Evolutionary conservation across 2,888 invertebrate genomes (phyloP).

Genomic region (Leuctra nigra): DNA sequence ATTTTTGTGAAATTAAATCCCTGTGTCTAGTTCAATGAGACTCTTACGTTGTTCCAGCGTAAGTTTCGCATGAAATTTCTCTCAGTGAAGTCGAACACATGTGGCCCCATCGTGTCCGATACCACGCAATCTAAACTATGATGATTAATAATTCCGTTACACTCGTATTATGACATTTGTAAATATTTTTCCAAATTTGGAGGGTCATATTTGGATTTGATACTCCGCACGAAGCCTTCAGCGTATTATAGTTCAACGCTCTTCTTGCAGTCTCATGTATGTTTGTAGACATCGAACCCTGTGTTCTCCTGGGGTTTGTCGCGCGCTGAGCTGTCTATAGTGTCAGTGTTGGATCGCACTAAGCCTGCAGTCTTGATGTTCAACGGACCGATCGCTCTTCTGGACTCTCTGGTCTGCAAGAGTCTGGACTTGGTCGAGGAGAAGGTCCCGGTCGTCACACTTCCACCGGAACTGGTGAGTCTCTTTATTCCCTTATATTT

Average conservation of each 20-base stretch:
- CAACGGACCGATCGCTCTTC: slow-evolving; percentile 61
- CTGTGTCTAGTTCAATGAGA: too few relatives aligned
- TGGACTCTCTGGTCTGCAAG: slow-evolving; percentile 72
- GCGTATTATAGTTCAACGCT: neutral
- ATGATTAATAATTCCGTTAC: too few relatives aligned
- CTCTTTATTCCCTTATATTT: too few relatives aligned
- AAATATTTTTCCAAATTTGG: neutral
- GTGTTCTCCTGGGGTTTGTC: slow-evolving; percentile 68
- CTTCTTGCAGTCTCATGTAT: too few relatives aligned
- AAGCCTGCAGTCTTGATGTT: slow-evolving; percentile 65
- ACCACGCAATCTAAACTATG: too few relatives aligned
- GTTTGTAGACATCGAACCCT: slow-evolving; percentile 59
- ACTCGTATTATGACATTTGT: neutral
- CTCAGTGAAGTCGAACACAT: neutral
- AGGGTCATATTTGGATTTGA: neutral
- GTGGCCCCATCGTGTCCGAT: neutral
- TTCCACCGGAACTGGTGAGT: slow-evolving; percentile 83
- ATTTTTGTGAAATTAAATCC: too few relatives aligned
- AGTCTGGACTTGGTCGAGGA: slow-evolving; percentile 82
- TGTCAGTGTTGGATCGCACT: slow-evolving; percentile 64
- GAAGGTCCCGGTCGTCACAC: slow-evolving; percentile 70
- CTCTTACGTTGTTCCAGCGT: too few relatives aligned
- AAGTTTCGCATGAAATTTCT: too few relatives aligned
- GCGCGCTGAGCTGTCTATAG: slow-evolving; percentile 67
- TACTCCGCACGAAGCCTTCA: too few relatives aligned